Evolutionary conservation across 35 echinoderm and acorn worm species (phyloP).

Genomic region (Heliocidaris tuberculata): DNA sequence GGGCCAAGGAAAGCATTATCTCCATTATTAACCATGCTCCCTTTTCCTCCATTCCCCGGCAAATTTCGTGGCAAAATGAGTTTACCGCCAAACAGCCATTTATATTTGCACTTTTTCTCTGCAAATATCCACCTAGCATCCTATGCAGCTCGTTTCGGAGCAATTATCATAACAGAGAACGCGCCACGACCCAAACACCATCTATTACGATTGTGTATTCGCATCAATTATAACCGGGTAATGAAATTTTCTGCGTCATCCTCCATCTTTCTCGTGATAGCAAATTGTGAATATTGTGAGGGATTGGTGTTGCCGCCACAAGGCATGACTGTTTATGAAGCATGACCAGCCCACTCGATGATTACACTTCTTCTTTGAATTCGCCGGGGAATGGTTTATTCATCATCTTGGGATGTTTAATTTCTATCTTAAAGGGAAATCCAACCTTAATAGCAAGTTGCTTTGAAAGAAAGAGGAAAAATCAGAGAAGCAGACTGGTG

Average conservation of each 20-base stretch:
- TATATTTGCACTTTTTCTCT: not conserved
- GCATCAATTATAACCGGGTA: not conserved
- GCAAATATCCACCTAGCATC: not conserved
- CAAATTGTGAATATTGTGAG: not conserved
- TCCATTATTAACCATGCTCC: not conserved
- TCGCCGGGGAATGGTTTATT: no score
- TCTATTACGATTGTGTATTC: constrained; percentile 7
- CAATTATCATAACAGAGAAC: constrained; percentile 30
- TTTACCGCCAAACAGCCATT: not conserved
- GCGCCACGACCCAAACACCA: not conserved
- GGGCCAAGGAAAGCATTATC: not conserved
- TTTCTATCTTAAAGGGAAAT: no score
- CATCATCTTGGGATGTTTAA: no score
- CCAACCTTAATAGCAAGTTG: no score
- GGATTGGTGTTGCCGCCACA: no score
- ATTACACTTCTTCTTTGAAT: no score
- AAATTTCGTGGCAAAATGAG: not conserved
- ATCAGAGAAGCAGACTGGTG: no score
- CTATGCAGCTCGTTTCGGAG: not conserved
- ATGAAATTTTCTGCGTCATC: constrained; percentile 17
- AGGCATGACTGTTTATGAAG: no score
- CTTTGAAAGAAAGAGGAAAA: no score
- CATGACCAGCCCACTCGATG: no score
- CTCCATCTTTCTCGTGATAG: not conserved
- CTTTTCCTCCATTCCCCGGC: not conserved